Evolutionary conservation across 2,888 invertebrate genomes (phyloP).

Genomic region (Erebia palarica): DNA sequence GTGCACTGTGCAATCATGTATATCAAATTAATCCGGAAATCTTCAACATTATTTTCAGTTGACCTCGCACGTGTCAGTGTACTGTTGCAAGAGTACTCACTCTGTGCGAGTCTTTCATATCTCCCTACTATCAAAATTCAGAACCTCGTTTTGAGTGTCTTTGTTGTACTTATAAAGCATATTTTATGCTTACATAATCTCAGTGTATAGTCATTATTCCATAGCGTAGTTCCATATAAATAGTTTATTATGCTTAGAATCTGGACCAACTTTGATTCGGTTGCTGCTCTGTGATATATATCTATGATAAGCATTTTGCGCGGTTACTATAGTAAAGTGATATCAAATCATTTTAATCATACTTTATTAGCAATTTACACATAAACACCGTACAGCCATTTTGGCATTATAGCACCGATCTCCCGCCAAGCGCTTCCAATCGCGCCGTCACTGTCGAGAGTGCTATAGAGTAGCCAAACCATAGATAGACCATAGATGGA

Average conservation of each 20-base stretch:
- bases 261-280: too few species aligned
- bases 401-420: too few species aligned
- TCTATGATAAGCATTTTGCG: background rate
- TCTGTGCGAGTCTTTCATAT: conserved; percentile 7
- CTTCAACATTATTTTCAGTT: conserved; percentile 10
- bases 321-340: background rate
- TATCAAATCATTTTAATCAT: too few species aligned
- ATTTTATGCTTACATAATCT: background rate
- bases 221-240: too few species aligned
- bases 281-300: background rate
- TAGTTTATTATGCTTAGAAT: too few species aligned
- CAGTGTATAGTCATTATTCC: background rate
- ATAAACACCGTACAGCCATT: too few species aligned
- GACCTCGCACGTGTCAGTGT: conserved; percentile 11
- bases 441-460: too few species aligned
- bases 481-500: too few species aligned
- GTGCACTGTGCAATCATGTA: background rate
- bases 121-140: background rate
- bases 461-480: too few species aligned
- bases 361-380: too few species aligned
- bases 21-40: conserved; percentile 18
- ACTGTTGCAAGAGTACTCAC: conserved; percentile 9
- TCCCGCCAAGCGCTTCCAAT: too few species aligned
- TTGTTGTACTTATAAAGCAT: conserved; percentile 6
- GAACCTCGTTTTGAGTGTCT: conserved; percentile 2